Evolutionary conservation across 1,140 invertebrate species (phyloP), one percentile per base, ranked within the genome.

Genomic region (Sogatella furcifera): DNA sequence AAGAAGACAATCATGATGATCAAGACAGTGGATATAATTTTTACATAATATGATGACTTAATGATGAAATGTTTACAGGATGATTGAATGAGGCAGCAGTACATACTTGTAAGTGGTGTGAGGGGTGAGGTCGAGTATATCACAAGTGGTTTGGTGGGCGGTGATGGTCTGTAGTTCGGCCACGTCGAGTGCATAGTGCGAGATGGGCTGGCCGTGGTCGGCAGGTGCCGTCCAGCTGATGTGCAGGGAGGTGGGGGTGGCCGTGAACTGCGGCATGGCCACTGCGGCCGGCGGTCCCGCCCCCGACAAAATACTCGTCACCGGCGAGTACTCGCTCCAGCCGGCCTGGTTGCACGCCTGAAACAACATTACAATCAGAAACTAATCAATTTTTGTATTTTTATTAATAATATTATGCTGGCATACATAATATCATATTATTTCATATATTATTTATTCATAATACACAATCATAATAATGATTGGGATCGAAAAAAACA

Each of bases 341-440:
- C 91, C 91, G 44, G 89, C 88, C 43, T 78, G 77, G 73, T 93
- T 95, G 21, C 76, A 79, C 14, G 90, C 89, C 75, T 83, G 77
- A 6, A 2, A 28, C 24, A 28, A 28, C n/a, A n/a, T n/a, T n/a
- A 6, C 24, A 55, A 55, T 34, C 42, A 57, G 56, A 60, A 41
- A 4, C 24, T 41, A 4, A 28, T 28, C 24, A 28, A 28, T 28
- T 28, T n/a, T n/a, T n/a, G n/a, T n/a, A n/a, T n/a, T n/a, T n/a
- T n/a, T n/a, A n/a, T n/a, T n/a, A n/a, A n/a, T n/a, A n/a, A n/a
- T n/a, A n/a, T n/a, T n/a, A n/a, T n/a, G n/a, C n/a, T n/a, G n/a
- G n/a, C n/a, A n/a, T n/a, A n/a, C n/a, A n/a, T n/a, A n/a, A n/a
- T n/a, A n/a, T n/a, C n/a, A n/a, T n/a, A n/a, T n/a, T n/a, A n/a